Evolutionary conservation across 2,888 invertebrate genomes (phyloP).

Genomic region (Drosophila buzzatii): DNA sequence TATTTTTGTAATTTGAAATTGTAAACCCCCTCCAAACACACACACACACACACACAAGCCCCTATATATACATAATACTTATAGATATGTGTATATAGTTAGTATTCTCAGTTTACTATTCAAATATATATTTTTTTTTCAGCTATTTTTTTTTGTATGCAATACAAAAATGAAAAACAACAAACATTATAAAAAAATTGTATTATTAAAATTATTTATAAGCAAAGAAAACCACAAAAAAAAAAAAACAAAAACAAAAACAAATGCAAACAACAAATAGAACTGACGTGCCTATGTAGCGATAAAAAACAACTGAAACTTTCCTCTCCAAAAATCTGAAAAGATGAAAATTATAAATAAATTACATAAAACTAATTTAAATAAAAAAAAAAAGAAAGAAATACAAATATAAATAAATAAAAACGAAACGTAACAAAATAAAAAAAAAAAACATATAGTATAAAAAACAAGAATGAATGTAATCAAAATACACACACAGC

Average conservation of each 20-base stretch:
- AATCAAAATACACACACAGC: constrained; percentile 30
- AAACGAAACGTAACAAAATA: constrained; percentile 2
- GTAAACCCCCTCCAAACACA: constrained; percentile 15
- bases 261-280: constrained; percentile 57
- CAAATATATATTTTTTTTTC: constrained; percentile 20
- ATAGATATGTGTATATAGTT: constrained; percentile 47
- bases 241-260: constrained; percentile 48
- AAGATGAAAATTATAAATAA: constrained; percentile 39
- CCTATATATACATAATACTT: constrained; percentile 32
- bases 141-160: constrained; percentile 48
- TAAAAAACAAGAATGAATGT: not conserved
- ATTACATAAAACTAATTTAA: constrained; percentile 9
- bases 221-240: constrained; percentile 29
- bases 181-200: constrained; percentile 6
- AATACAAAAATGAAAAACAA: constrained; percentile 55
- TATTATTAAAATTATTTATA: constrained; percentile 36
- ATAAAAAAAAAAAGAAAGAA: constrained; percentile 2
- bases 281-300: constrained; percentile 81
- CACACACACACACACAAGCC: constrained; percentile 16
- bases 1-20: constrained; percentile 62
- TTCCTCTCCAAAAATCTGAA: constrained; percentile 59
- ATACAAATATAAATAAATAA: not conserved
- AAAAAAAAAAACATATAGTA: not conserved
- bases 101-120: constrained; percentile 27
- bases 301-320: constrained; percentile 71